Base-by-base conservation (phyloP, 2,888 invertebrate genomes). In the Temnothorax rugatulus region DNA sequence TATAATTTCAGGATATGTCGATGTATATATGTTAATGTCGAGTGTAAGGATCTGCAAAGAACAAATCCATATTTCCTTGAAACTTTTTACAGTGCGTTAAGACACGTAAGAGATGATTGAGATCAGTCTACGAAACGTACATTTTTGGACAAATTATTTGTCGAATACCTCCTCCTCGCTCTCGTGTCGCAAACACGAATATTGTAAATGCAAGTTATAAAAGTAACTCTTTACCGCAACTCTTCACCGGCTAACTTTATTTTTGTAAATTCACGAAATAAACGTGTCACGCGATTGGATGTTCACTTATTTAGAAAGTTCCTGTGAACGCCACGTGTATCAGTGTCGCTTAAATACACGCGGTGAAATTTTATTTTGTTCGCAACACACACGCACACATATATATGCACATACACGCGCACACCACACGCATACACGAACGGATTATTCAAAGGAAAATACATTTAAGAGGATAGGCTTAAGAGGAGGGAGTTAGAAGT, bases 1-100 rank as follows among this genome's bases (percentile, higher is more conserved):
- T 93, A 93, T 93, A 91, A 91, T 91, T 91, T 93, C 86, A 89
- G 90, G 93, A 94, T 93, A 94, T 93, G 93, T 93, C 89, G 82
- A 88, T 87, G 87, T 21, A 54, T n/a, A 52, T 21, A 52, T 84
- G 85, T 87, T 82, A 64, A 88, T 50, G 85, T 87, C 87, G 83
- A 86, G 82, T 86, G 54, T 87, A 86, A 82, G 13, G 81, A 75
- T 68, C 64, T 63, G 64, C 52, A 44, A 41, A 44, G 25, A 44
- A 47, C 38, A 47, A 68, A 75, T 61, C 21, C 29, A 52, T 38
- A n/a, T 54, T 57, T 64, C 0, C n/a, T 54, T 54, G 13, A 13
- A 76, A 64, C 75, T 63, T 64, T 25, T 34, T 44, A 44, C 79
- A 18, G 3, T 25, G 41, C 29, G 15, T 66, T 34, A 54, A 11